Evolutionary conservation across 2,113 vertebrate genomes (phyloP).

Genomic region (Jaculus jaculus): DNA sequence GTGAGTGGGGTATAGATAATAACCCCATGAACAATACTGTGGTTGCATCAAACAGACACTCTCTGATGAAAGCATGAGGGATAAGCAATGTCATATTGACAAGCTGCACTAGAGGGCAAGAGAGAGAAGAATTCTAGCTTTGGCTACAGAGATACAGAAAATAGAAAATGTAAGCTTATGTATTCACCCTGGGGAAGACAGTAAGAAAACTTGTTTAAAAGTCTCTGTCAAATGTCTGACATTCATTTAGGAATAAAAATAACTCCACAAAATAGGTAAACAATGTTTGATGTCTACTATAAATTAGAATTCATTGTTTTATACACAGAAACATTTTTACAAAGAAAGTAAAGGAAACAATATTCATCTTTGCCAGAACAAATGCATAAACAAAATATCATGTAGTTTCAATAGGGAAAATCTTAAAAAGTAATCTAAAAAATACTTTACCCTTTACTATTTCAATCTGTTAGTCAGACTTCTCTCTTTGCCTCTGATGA

Average conservation of each 20-base stretch:
- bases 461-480: not conserved
- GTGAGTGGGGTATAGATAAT: not conserved
- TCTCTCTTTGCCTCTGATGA: conserved; percentile 38
- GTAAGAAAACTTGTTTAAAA: conserved; percentile 41
- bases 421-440: not conserved
- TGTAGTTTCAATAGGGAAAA: not conserved
- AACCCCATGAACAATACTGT: not conserved
- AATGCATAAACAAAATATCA: not conserved
- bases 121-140: conserved; percentile 73
- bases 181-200: not conserved
- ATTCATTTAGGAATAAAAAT: conserved; percentile 46
- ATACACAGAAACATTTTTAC: not conserved
- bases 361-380: not conserved
- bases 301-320: conserved; percentile 23
- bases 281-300: not conserved
- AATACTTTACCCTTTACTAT: conserved; percentile 30
- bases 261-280: not conserved
- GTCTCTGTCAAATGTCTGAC: not conserved
- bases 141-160: conserved; percentile 16
- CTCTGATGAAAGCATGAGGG: not conserved
- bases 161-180: conserved; percentile 24
- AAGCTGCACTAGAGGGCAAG: conserved; percentile 79
- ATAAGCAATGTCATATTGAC: conserved; percentile 72
- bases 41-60: not conserved
- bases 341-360: not conserved